Percentiles rank a stretch among this genome's conserved stretches.
Conservation (phyloP, 2,797 vertebrate genomes). For the Nyctalus aviator region DNA sequence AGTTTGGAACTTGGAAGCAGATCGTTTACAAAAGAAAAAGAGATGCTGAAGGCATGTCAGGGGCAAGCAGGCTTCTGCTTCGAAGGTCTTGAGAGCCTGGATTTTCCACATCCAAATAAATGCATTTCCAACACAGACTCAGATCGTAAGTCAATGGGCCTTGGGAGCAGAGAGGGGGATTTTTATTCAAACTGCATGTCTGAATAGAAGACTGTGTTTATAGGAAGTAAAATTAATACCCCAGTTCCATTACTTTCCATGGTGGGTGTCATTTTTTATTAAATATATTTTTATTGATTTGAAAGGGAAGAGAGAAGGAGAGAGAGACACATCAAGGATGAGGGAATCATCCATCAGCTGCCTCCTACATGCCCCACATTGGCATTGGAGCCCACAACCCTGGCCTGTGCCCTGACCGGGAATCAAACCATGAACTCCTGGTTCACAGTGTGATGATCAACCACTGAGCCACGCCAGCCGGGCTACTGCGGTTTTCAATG, state of each 20-base stretch:
- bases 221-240: background rate
- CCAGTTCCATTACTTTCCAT: background rate
- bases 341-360: no score
- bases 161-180: background rate
- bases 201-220: background rate
- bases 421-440: no score
- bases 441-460: no score
- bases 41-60: background rate
- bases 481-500: no score
- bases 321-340: no score
- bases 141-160: background rate
- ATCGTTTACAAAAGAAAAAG: conserved; percentile 23
- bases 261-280: no score
- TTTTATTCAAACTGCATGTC: background rate
- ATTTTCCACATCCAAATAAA: background rate
- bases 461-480: no score
- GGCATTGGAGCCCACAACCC: no score
- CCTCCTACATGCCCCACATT: no score
- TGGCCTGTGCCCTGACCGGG: no score
- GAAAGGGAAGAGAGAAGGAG: no score
- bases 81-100: background rate
- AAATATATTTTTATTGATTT: no score
- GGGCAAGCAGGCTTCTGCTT: background rate
- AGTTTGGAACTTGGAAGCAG: conserved; percentile 51
- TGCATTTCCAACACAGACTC: background rate